phyloP scores from a whole-genome alignment of 2,113 vertebrate genomes.

The Corydoras maculifer region DNA sequence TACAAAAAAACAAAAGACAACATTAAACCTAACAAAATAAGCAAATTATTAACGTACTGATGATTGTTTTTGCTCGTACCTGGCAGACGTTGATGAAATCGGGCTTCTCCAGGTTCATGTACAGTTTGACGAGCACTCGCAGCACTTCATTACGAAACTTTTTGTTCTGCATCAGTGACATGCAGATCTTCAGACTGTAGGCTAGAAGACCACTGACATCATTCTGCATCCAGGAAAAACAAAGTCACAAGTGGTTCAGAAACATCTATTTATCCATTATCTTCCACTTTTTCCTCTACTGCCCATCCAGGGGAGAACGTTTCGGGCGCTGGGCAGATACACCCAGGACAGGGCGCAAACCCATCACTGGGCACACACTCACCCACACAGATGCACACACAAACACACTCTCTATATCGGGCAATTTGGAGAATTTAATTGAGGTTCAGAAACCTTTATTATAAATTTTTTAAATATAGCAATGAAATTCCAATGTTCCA shows the following conservation, averaged over 20 bases:
- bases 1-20: slow-evolving; percentile 42
- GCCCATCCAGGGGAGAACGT: too few relatives aligned
- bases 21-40: not conserved
- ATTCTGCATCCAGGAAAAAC: slow-evolving; percentile 66
- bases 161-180: slow-evolving; percentile 99
- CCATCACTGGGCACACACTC: too few relatives aligned
- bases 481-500: too few relatives aligned
- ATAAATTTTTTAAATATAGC: not conserved
- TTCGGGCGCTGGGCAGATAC: too few relatives aligned
- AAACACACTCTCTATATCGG: too few relatives aligned
- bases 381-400: too few relatives aligned
- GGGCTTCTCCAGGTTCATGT: slow-evolving; percentile 98
- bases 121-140: slow-evolving; percentile 93
- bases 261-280: not conserved
- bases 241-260: not conserved
- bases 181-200: slow-evolving; percentile 98
- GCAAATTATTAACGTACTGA: not conserved
- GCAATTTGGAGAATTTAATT: too few relatives aligned
- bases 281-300: too few relatives aligned
- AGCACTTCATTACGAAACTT: slow-evolving; percentile 95
- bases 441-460: too few relatives aligned
- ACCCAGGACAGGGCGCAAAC: too few relatives aligned
- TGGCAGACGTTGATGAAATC: slow-evolving; percentile 99
- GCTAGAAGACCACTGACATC: slow-evolving; percentile 93
- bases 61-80: slow-evolving; percentile 58